Conservation (phyloP, 2,888 invertebrate species). For the Coelinius sp. region DNA sequence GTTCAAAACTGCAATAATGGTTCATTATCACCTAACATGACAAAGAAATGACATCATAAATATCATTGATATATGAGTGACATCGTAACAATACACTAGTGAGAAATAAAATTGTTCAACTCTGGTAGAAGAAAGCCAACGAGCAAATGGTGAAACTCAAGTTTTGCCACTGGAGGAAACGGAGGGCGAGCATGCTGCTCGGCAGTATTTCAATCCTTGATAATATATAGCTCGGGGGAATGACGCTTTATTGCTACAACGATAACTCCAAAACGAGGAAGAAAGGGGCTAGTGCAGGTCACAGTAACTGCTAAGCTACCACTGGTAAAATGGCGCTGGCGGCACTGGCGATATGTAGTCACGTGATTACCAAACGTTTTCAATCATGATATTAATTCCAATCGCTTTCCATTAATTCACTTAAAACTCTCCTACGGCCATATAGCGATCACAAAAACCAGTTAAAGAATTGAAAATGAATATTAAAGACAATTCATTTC, state of each 20-base stretch:
- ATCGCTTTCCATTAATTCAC: too few species aligned
- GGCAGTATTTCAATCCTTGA: slow-evolving; percentile 49
- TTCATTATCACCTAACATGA: background rate
- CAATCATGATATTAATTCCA: too few species aligned
- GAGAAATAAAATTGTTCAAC: slow-evolving; percentile 3
- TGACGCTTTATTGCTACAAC: slow-evolving; percentile 50
- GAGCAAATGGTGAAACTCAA: slow-evolving; percentile 42
- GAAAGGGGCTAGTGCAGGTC: slow-evolving; percentile 8
- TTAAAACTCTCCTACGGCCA: too few species aligned
- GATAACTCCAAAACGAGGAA: slow-evolving; percentile 47
- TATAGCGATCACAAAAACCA: too few species aligned
- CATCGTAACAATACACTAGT: slow-evolving; percentile 2
- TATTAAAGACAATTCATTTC: too few species aligned
- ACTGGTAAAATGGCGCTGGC: background rate
- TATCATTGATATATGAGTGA: background rate
- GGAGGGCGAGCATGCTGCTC: slow-evolving; percentile 47
- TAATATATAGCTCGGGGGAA: slow-evolving; percentile 48
- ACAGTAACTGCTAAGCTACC: background rate
- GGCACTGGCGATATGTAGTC: background rate
- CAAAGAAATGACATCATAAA: background rate
- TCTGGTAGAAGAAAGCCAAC: slow-evolving; percentile 7
- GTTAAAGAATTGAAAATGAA: too few species aligned
- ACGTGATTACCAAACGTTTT: background rate
- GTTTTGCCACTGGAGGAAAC: slow-evolving; percentile 45
- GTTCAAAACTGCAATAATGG: background rate